Base-by-base conservation (phyloP, 2,888 invertebrate species). In the Eubasilissa splendida region DNA sequence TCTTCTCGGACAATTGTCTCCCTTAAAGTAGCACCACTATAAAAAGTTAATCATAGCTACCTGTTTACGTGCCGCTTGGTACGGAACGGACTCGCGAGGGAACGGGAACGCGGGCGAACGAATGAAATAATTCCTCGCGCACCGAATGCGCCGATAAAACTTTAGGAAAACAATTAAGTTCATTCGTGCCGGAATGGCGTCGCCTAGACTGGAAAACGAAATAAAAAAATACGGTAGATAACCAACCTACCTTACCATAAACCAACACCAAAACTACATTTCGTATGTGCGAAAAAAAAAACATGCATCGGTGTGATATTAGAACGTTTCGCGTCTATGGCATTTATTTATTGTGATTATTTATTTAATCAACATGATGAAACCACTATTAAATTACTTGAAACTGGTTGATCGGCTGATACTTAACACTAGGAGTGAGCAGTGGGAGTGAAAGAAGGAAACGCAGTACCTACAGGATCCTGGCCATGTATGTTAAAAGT, bases 141-240 rank as follows among this genome's bases (percentile, higher is more conserved):
- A 33, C 31, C 12, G 56, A 54, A 33, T 33, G 33, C 56, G 33
- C n/a, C 56, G 33, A 56, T 58, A 56, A 71, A 56, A 71, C 56
- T 56, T 31, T 33, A 71, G 42, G 56, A 31, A 71, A 71, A 71
- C 71, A 71, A 71, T 58, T 54, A 71, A 70, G 53, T 53, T 22
- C 14, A 52, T 70, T 70, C 52, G 22, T 14, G 22, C 52, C 68
- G 53, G 52, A 50, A 14, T 68, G 68, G 53, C 52, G 68, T 50
- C 52, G 68, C 68, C 68, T 52, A 52, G 68, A 68, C 68, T 53
- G 9, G 12, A 52, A 68, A 52, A 68, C 68, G 52, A 22, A 22
- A 70, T 63, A 63, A 33, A 33, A 63, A 22, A 42, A 42, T 42
- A 42, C 42, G 4, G 42, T 2, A 42, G 42, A 7, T 42, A 42